Evolutionary conservation across 2,888 invertebrate species (phyloP), one percentile per base, ranked within the genome.

Genomic region (Rotaria macrura): DNA sequence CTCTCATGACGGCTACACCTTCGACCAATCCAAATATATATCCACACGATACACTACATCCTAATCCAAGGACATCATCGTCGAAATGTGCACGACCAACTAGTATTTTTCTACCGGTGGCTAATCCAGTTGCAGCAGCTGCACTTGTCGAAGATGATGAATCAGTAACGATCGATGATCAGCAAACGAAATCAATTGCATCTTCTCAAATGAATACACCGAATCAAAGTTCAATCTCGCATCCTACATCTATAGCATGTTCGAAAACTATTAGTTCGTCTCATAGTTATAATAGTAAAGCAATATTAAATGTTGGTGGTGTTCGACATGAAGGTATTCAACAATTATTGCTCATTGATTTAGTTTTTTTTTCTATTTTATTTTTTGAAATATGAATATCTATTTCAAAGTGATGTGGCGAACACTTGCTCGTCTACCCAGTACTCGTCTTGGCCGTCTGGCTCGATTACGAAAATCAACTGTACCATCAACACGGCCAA

Each of bases 281-380:
- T 65, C 65, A 34, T 34, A 43, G 4, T 23, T 10, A n/a, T 10
- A 3, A 43, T 54, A 83, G 89, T 57, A 94, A 96, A 87, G 97
- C 96, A 87, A 94, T 94, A 90, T 94, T 97, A 91, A 97, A 97
- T 93, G 97, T 97, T 87, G 97, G 97, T 87, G 97, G 96, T 85
- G 95, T 95, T 87, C 94, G 94, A 90, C 96, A 96, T 92, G 96
- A 96, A 92, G 43, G 79, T 79, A 79, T 3, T n/a, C n/a, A n/a
- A n/a, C n/a, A n/a, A n/a, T n/a, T n/a, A n/a, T n/a, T n/a, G n/a
- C n/a, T n/a, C n/a, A n/a, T n/a, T n/a, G n/a, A n/a, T n/a, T n/a
- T n/a, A n/a, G n/a, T n/a, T n/a, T n/a, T n/a, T n/a, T n/a, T 65
- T 65, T 2, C 29, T 14, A 9, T 29, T 14, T 29, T n/a, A 3